Base-by-base conservation (phyloP, 2,888 invertebrate genomes). In the Pelosia muscerda region DNA sequence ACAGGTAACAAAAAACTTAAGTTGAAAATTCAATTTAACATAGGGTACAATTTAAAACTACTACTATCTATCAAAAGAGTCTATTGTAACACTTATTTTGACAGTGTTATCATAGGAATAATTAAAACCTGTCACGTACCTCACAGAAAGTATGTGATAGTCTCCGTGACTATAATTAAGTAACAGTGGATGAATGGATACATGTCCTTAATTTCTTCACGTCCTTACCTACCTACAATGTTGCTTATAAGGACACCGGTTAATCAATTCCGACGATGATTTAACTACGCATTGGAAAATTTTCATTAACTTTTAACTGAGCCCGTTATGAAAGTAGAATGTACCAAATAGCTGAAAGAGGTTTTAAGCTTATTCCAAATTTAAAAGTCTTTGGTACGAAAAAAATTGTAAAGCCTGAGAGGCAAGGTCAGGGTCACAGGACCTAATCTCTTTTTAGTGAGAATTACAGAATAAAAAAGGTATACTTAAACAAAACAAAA, bases 151-250 rank as follows among this genome's bases (percentile, higher is more conserved):
- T 66, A 58, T 66, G 67, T 56, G 74, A 74, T 69, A 65, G 63
- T 55, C 65, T 77, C 71, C 77, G 71, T 78, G 73, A 73, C 79
- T 75, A 64, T 79, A 78, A 79, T 77, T 60, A 63, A 69, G 68
- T 42, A 75, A 73, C 60, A 59, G 67, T 69, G 59, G 67, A 61
- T 71, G 63, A 74, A 79, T 79, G 77, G 72, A n/a, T 55, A 62
- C 65, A 69, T 62, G 78, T 72, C 75, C 78, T 72, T 81, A 79
- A 75, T 83, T 79, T 66, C 69, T 64, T 68, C 66, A 60, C 70
- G 74, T 69, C 66, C 77, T 75, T 78, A 78, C 81, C 73, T 71
- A 80, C 72, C 73, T 71, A 80, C 72, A 76, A 69, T 34, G 49
- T 13, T 56, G 57, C 74, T 68, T 70, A 69, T 71, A 77, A 70